Conservation (phyloP, 2,113 vertebrate species). For the Oriolus oriolus region DNA sequence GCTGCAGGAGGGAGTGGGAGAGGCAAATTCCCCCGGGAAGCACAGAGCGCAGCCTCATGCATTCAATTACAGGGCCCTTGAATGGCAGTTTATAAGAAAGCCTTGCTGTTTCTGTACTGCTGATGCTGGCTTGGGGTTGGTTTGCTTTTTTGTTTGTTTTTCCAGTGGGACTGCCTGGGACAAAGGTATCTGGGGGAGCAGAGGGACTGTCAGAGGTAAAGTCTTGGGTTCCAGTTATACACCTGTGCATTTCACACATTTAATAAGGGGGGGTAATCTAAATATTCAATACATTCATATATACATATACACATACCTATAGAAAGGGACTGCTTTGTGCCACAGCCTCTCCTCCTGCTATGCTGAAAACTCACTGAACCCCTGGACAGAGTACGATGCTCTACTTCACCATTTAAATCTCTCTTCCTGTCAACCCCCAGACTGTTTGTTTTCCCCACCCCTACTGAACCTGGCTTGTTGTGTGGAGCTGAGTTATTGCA, state of each 20-base stretch:
- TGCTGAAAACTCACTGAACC: neutral
- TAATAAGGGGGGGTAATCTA: neutral
- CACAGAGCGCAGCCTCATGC: neutral
- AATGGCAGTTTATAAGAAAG: neutral
- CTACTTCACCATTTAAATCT: neutral
- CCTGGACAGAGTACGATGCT: neutral
- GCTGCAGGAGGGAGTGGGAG: neutral
- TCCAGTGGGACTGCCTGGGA: neutral
- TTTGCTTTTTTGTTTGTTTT: neutral
- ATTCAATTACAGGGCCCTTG: neutral
- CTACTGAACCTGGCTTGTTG: neutral
- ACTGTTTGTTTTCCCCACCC: neutral
- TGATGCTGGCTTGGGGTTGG: neutral
- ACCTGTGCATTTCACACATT: neutral
- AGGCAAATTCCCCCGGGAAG: neutral
- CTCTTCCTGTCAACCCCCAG: neutral
- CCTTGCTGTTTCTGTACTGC: neutral
- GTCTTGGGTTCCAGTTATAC: neutral
- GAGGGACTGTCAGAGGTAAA: neutral
- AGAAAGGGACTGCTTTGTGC: neutral
- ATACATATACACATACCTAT: fast-evolving
- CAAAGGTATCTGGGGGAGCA: neutral
- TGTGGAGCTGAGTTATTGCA: slow-evolving; percentile 23
- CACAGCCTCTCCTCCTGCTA: neutral
- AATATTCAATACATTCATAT: neutral